These are phyloP conservation scores for Acanthosepion pharaonis DNA, from an alignment of 2,888 invertebrate species.

Conservation along the genomic window DNA sequence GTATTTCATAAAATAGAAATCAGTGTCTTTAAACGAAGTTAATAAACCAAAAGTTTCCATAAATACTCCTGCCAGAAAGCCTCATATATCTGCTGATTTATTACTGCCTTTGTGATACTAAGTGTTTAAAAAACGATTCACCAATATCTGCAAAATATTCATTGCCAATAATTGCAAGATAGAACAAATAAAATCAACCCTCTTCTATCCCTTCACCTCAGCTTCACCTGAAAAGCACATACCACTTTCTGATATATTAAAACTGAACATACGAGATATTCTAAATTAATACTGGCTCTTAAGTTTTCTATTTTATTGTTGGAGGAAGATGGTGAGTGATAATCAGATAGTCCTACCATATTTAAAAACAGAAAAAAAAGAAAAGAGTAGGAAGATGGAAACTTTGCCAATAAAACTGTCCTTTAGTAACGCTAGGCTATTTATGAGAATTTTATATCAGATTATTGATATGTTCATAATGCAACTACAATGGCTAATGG, in stretches of 20 bases:
- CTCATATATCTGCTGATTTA: conserved; percentile 14
- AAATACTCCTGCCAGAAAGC: not conserved
- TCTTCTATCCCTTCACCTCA: not conserved
- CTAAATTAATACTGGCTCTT: no score
- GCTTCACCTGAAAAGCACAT: not conserved
- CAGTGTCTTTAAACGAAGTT: not conserved
- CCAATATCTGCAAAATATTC: not conserved
- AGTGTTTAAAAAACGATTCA: not conserved
- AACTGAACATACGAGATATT: not conserved
- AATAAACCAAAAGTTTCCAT: not conserved
- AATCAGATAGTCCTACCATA: not conserved
- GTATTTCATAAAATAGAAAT: not conserved
- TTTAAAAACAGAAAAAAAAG: not conserved
- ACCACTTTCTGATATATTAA: not conserved
- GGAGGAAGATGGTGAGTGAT: no score
- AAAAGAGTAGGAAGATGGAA: not conserved
- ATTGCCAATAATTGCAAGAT: not conserved
- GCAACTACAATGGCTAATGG: not conserved
- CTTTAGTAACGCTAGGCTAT: not conserved
- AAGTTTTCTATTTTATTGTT: no score
- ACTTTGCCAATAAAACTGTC: not conserved
- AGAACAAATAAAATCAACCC: not conserved
- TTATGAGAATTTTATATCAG: conserved; percentile 2
- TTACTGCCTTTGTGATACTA: not conserved
- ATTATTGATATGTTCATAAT: not conserved